Percentiles rank a stretch among this genome's conserved stretches.
Evolutionary conservation across 2,113 vertebrate species (phyloP).

Genomic region (Phalacrocorax brasilianus): DNA sequence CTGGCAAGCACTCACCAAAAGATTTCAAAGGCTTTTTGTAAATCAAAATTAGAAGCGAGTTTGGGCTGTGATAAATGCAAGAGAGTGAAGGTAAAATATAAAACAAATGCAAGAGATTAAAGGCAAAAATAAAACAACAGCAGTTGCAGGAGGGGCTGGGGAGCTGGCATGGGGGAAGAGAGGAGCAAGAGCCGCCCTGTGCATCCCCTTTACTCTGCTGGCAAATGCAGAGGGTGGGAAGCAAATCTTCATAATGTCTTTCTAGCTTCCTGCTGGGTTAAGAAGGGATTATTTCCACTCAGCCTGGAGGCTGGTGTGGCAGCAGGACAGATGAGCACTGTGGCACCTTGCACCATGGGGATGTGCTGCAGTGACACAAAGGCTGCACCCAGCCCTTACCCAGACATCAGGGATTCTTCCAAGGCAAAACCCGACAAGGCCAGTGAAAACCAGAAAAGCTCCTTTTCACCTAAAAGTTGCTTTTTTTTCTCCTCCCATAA

Average conservation of each 20-base stretch:
- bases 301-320: background rate
- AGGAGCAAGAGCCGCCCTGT: background rate
- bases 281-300: background rate
- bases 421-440: background rate
- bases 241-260: background rate
- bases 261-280: background rate
- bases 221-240: background rate
- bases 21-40: background rate
- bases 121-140: accelerated
- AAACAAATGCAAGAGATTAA: background rate
- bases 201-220: background rate
- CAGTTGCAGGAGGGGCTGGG: background rate
- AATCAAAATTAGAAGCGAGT: background rate
- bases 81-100: background rate
- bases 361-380: background rate
- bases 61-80: background rate
- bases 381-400: background rate
- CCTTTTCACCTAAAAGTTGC: background rate
- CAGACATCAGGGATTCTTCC: background rate
- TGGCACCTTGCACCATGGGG: too few species aligned
- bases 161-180: background rate
- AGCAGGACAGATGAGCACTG: background rate
- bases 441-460: background rate
- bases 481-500: accelerated
- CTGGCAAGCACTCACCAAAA: background rate